Percentiles rank a stretch among this genome's conserved stretches.
Conservation (phyloP, 2,888 invertebrate genomes). For the Epirrhoe tristata region DNA sequence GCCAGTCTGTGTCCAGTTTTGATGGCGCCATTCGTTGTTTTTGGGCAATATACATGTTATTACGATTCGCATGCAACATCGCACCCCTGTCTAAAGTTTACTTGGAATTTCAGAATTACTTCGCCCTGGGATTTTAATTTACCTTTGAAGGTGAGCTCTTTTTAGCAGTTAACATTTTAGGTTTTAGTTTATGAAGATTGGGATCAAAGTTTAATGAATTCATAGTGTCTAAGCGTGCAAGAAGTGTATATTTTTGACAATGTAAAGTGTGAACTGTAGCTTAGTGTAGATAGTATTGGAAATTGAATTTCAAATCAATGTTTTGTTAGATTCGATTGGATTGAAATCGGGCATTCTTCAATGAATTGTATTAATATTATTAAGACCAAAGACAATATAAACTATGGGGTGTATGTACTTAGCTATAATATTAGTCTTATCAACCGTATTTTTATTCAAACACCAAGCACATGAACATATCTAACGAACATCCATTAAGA, state of each 20-base stretch:
- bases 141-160: slow-evolving; percentile 20
- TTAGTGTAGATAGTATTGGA: background rate
- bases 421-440: too few species aligned
- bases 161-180: background rate
- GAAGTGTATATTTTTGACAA: too few species aligned
- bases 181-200: background rate
- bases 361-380: too few species aligned
- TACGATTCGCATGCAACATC: slow-evolving; percentile 46
- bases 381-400: too few species aligned
- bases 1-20: slow-evolving; percentile 13
- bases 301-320: background rate
- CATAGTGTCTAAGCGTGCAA: background rate
- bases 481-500: background rate
- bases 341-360: too few species aligned
- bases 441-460: too few species aligned
- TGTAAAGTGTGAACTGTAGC: too few species aligned
- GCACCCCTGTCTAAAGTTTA: slow-evolving; percentile 41
- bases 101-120: slow-evolving; percentile 35
- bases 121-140: slow-evolving; percentile 46
- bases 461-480: too few species aligned
- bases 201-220: background rate
- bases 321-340: too few species aligned
- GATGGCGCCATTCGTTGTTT: slow-evolving; percentile 42
- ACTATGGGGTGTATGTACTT: too few species aligned
- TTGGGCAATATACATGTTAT: slow-evolving; percentile 49